Conservation (phyloP, 2,113 vertebrate species). For the Chunga burmeisteri region DNA sequence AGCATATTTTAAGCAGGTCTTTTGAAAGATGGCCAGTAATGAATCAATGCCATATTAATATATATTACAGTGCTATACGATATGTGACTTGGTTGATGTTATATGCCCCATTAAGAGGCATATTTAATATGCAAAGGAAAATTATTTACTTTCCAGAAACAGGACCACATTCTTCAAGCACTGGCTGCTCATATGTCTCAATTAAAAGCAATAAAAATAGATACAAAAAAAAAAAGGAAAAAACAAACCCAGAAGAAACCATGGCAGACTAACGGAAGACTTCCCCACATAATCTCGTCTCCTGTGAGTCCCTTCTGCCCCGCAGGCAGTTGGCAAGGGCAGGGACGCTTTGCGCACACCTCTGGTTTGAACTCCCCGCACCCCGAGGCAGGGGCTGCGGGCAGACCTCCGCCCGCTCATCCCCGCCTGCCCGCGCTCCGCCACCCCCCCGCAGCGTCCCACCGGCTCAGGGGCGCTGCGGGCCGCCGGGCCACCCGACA, state of each 20-base stretch:
- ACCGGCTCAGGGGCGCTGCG: not conserved
- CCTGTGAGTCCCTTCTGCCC: not conserved
- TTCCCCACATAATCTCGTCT: not conserved
- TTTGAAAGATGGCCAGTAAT: not conserved
- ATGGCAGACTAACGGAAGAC: not conserved
- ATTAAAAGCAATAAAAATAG: not conserved
- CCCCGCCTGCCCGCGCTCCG: not conserved
- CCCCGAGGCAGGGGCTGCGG: not conserved
- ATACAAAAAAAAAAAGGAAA: fast-evolving
- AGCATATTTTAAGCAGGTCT: not conserved
- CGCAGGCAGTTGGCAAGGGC: not conserved
- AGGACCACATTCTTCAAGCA: not conserved
- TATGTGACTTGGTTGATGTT: not conserved
- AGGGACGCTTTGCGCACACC: not conserved
- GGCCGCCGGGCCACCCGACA: not conserved
- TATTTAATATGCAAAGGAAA: not conserved
- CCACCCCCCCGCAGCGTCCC: not conserved
- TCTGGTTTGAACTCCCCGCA: fast-evolving
- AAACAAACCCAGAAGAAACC: fast-evolving
- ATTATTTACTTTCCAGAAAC: not conserved
- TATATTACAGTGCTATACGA: not conserved
- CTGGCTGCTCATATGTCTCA: not conserved
- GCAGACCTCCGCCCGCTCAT: too few relatives aligned
- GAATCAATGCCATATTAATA: not conserved
- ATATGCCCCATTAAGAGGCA: not conserved